Evolutionary conservation across 2,888 invertebrate genomes (phyloP).

Genomic region (Neocrepidodera transversa): DNA sequence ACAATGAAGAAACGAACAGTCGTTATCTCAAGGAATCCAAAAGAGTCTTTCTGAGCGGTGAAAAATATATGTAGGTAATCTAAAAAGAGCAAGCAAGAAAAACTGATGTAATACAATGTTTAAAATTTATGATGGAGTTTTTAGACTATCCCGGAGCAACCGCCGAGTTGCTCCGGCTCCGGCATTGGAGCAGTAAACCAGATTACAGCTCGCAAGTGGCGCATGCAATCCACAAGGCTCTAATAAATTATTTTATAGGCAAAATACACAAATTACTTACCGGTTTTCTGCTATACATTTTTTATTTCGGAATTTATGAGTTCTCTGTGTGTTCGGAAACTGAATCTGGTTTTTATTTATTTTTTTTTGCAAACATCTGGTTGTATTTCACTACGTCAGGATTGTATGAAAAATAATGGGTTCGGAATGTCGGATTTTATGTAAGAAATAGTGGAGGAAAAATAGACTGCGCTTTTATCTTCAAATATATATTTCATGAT

Average conservation of each 20-base stretch:
- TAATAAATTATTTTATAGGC: conserved; percentile 31
- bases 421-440: too few species aligned
- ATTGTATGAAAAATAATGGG: conserved; percentile 8
- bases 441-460: too few species aligned
- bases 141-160: conserved; percentile 12
- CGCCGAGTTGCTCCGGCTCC: background rate
- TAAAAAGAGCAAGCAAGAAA: conserved; percentile 16
- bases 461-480: too few species aligned
- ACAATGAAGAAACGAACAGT: background rate
- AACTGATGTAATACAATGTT: conserved; percentile 26
- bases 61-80: conserved; percentile 11
- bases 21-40: background rate
- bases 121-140: conserved; percentile 24
- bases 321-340: conserved; percentile 2
- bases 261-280: conserved; percentile 31
- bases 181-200: conserved; percentile 26
- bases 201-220: conserved; percentile 30
- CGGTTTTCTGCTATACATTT: conserved; percentile 25
- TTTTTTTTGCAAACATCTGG: background rate
- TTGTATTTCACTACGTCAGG: conserved; percentile 10
- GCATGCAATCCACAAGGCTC: conserved; percentile 22
- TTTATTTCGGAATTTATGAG: conserved; percentile 16
- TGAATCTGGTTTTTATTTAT: background rate
- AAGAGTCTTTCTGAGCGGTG: background rate
- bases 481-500: too few species aligned